These are phyloP conservation scores for Ageneiosus marmoratus DNA, from an alignment of 2,113 vertebrate genomes.

Conservation along the genomic window DNA sequence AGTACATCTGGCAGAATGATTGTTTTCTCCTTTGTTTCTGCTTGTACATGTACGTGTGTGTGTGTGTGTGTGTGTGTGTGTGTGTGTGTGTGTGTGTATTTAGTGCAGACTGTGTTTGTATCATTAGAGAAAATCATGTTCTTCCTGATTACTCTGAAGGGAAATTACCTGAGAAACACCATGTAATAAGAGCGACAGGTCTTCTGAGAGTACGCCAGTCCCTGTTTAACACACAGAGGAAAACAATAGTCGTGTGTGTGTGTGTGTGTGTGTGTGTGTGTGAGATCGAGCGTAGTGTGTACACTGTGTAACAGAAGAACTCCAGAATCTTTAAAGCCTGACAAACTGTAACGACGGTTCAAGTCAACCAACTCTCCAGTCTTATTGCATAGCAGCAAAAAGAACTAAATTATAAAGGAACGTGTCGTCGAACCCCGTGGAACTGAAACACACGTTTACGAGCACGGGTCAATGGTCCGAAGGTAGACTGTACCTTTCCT, in stretches of 20 bases:
- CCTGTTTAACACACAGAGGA: constrained; percentile 16
- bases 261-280: background rate
- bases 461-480: constrained; percentile 1
- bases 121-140: background rate
- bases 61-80: background rate
- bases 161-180: constrained; percentile 29
- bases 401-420: constrained; percentile 2
- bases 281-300: background rate
- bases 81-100: background rate
- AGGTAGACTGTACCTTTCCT: background rate
- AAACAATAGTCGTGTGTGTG: background rate
- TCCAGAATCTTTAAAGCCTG: background rate
- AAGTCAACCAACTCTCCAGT: background rate
- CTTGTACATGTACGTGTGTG: background rate
- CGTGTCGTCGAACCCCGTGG: background rate
- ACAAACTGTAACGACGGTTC: background rate
- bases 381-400: constrained; percentile 54
- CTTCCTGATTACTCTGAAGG: background rate
- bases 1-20: constrained; percentile 1
- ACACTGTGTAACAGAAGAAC: constrained; percentile 6
- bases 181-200: background rate
- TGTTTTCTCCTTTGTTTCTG: background rate
- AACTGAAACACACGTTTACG: background rate
- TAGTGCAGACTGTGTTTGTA: background rate
- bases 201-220: constrained; percentile 20